Evolutionary conservation across 2,797 vertebrate species (phyloP).

Genomic region (Danio choprae): DNA sequence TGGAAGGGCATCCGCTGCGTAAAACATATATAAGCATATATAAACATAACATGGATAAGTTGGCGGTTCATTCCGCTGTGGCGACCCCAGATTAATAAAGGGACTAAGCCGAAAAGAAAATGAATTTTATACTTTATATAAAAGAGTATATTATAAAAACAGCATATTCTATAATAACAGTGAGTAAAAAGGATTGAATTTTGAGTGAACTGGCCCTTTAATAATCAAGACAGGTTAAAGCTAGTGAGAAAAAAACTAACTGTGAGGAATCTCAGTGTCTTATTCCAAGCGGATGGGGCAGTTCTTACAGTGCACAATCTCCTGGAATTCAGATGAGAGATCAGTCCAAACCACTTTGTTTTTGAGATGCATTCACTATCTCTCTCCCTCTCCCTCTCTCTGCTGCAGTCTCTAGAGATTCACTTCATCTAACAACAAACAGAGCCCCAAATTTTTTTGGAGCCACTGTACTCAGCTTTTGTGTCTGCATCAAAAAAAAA

Average conservation of each 20-base stretch:
- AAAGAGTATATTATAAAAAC: too few relatives aligned
- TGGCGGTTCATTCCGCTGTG: too few relatives aligned
- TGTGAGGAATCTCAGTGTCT: background rate
- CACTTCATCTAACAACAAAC: constrained; percentile 71
- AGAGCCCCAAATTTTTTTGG: constrained; percentile 25
- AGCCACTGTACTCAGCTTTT: constrained; percentile 60
- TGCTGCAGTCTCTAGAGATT: constrained; percentile 70
- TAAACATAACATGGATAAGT: too few relatives aligned
- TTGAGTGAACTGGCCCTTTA: background rate
- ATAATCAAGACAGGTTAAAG: background rate
- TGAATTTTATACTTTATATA: too few relatives aligned
- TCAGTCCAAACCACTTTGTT: constrained; percentile 57
- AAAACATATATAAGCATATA: too few relatives aligned
- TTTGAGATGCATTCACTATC: constrained; percentile 23
- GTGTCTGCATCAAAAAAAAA: constrained; percentile 54
- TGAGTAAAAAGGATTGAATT: constrained; percentile 8
- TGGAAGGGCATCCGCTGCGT: too few relatives aligned
- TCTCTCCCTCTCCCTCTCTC: constrained; percentile 43
- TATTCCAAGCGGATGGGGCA: constrained; percentile 13
- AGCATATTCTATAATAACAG: background rate
- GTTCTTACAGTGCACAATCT: constrained; percentile 20
- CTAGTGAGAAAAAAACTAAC: background rate
- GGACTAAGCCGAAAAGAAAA: too few relatives aligned
- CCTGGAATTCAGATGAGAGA: constrained; percentile 49
- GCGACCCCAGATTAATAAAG: too few relatives aligned